Evolutionary conservation across 2,113 vertebrate species (phyloP), one percentile per base, ranked within the genome.

Genomic region (Choloepus hoffmanni): DNA sequence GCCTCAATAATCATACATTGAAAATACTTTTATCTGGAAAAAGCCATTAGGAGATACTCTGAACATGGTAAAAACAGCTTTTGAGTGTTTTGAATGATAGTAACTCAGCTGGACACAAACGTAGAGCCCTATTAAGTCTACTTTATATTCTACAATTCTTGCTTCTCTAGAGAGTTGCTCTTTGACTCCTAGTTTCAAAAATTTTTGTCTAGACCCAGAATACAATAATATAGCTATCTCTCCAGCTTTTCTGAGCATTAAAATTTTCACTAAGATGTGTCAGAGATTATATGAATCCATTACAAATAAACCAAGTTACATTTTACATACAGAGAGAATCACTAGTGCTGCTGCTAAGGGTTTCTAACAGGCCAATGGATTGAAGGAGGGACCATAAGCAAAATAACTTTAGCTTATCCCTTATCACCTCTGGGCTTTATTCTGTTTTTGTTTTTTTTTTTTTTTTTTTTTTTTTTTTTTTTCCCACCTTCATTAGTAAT

Each of bases 21-120:
- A 94, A 97, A 96, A 96, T 67, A 97, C 55, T 96, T 97, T 95
- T 94, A 86, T 94, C 83, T 96, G 82, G 83, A 23, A 94, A 94
- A 95, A 93, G 53, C 70, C 85, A 96, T 94, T 94, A 96, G 65
- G 16, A 96, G 73, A 95, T 91, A 89, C 65, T 92, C 53, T 77
- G 93, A 97, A 84, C 65, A 65, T 77, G 83, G 82, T 85, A 50
- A 84, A 95, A 92, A 97, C 76, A 50, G 74, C 86, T 93, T 95
- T 92, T 95, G 82, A 94, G 58, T 91, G 79, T 91, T 90, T 95
- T 73, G 83, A 79, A 95, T 94, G 79, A 94, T 73, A 95, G 94
- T 96, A 95, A 91, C 85, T 96, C 90, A 94, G 94, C 92, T 87
- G 91, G 88, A 93, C 13, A 45, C 68, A 85, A 55, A 65, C 81